Base-by-base conservation (phyloP, 1,140 invertebrate genomes). In the Chelonus insularis region DNA sequence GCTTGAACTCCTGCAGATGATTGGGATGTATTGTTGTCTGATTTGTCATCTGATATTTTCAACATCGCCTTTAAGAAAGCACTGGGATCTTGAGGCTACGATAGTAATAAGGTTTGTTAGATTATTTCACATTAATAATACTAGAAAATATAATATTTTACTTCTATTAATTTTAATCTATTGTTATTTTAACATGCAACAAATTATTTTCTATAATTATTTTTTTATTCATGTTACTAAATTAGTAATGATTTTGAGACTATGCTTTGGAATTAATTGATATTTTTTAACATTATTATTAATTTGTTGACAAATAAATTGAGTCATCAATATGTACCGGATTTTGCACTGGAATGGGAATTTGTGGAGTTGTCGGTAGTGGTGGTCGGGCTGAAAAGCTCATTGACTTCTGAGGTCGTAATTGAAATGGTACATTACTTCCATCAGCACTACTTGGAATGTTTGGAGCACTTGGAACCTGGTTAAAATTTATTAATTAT, bases 61-160 rank as follows among this genome's bases (percentile, higher is more conserved):
- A 81, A 59, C 60, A 81, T 66, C 16, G 76, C 78, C 60, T 79
- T 81, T 55, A 81, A 71, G 57, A 78, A 74, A 21, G 77, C 78
- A 48, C 79, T 80, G 11, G 75, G 78, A 64, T 81, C 78, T 66
- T 75, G 76, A n/a, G 72, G 68, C 67, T 74, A 60, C 25, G 62
- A 55, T 58, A 57, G 37, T 60, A 37, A 36, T 18, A 52, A 52
- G 14, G 9, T 20, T 43, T 16, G 58, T 64, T 21, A 62, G 64
- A 62, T 60, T 62, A n/a, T 45, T 18, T 4, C 16, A 36, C n/a
- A n/a, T n/a, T n/a, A n/a, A n/a, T n/a, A n/a, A n/a, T n/a, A n/a
- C n/a, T n/a, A n/a, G n/a, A n/a, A n/a, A n/a, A n/a, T n/a, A n/a
- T n/a, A n/a, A n/a, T n/a, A n/a, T n/a, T n/a, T n/a, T n/a, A n/a